These are phyloP conservation scores for Spodoptera exigua DNA, from an alignment of 2,888 invertebrate species.

Conservation along the genomic window DNA sequence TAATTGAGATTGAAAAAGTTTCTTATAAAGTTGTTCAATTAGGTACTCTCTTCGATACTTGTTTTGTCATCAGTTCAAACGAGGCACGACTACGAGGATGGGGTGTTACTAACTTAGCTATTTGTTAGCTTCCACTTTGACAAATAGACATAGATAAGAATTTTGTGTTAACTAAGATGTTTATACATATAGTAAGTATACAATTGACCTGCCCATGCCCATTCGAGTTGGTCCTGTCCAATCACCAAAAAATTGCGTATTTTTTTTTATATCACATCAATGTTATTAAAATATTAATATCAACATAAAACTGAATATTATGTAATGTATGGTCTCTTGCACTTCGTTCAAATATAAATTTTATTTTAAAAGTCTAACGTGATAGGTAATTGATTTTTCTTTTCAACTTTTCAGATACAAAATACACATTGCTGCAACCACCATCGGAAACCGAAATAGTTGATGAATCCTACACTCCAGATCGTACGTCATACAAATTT, in stretches of 20 bases:
- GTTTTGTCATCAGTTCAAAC: constrained; percentile 46
- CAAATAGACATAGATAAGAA: constrained; percentile 80
- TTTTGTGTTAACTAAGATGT: constrained; percentile 80
- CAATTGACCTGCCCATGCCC: constrained; percentile 10
- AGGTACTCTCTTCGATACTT: background rate
- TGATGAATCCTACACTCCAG: background rate
- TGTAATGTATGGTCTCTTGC: too few relatives aligned
- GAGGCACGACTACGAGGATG: constrained; percentile 53
- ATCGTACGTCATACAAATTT: constrained; percentile 7
- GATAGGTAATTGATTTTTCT: too few relatives aligned
- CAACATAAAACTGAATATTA: too few relatives aligned
- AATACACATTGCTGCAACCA: constrained; percentile 16
- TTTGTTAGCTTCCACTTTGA: constrained; percentile 81
- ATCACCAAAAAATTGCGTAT: background rate
- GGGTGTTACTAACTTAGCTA: constrained; percentile 75
- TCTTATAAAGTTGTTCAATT: too few relatives aligned
- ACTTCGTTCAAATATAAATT: too few relatives aligned
- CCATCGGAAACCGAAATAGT: accelerated
- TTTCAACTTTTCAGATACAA: constrained; percentile 23
- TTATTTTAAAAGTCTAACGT: too few relatives aligned
- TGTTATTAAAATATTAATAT: too few relatives aligned
- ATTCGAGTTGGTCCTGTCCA: background rate
- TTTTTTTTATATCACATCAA: too few relatives aligned
- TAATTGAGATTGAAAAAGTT: too few relatives aligned
- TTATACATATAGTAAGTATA: constrained; percentile 67